Percentiles rank a stretch among this genome's conserved stretches.
Conservation (phyloP, 2,888 invertebrate genomes). For the Crocallis elinguaria region DNA sequence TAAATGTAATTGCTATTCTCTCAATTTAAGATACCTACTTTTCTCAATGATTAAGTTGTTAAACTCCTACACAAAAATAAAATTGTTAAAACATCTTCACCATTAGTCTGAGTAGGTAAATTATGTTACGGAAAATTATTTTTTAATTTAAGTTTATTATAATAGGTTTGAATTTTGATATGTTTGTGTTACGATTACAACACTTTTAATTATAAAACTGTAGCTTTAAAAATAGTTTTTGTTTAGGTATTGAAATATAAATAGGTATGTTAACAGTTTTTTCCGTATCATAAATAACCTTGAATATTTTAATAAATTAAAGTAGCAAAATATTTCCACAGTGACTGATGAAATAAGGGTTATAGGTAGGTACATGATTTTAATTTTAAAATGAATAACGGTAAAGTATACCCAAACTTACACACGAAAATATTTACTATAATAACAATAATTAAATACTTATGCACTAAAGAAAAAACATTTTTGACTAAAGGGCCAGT, state of each 20-base stretch:
- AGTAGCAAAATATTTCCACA: conserved; percentile 28
- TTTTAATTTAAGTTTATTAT: neutral
- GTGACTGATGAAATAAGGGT: conserved; percentile 32
- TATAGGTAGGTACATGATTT: conserved; percentile 41
- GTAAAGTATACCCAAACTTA: conserved; percentile 61
- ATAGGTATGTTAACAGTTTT: conserved; percentile 19
- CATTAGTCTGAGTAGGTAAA: conserved; percentile 11
- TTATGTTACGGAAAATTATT: conserved; percentile 29
- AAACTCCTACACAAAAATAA: conserved; percentile 9
- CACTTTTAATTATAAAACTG: conserved; percentile 8
- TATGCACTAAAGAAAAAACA: conserved; percentile 70
- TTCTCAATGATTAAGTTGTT: conserved; percentile 15
- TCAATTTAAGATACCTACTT: conserved; percentile 16
- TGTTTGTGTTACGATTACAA: conserved; percentile 18
- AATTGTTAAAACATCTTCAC: conserved; percentile 8
- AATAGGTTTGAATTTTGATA: conserved; percentile 25
- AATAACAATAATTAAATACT: conserved; percentile 69
- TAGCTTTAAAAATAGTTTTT: conserved; percentile 10
- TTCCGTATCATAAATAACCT: conserved; percentile 37
- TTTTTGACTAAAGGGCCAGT: conserved; percentile 78
- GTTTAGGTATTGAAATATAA: conserved; percentile 8
- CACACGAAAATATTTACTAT: conserved; percentile 54
- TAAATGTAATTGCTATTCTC: conserved; percentile 3
- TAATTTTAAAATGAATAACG: conserved; percentile 45
- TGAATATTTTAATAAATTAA: conserved; percentile 16